Conservation (phyloP, 1,140 invertebrate genomes). For the Drosophila teissieri region DNA sequence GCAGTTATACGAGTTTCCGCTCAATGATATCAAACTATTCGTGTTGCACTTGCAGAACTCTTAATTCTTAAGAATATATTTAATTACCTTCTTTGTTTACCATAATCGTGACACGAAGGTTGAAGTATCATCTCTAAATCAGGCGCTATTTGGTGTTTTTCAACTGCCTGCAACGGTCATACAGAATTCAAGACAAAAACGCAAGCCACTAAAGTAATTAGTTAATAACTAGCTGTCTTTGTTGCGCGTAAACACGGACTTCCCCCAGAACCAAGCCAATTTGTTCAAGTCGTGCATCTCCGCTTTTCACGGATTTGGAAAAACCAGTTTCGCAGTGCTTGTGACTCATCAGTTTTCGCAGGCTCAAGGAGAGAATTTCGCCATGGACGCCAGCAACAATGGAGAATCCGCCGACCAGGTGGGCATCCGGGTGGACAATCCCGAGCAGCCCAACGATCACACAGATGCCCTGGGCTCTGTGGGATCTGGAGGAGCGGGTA, state of each 20-base stretch:
- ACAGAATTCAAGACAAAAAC: conserved; percentile 11
- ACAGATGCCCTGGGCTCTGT: conserved; percentile 71
- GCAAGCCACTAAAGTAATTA: conserved; percentile 14
- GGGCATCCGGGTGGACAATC: conserved; percentile 48
- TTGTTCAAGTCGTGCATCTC: conserved; percentile 11
- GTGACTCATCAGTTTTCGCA: conserved; percentile 69
- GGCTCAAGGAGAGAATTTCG: conserved; percentile 49
- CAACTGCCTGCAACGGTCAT: neutral
- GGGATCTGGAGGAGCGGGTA: conserved; percentile 3
- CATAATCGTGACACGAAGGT: neutral
- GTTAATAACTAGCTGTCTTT: conserved; percentile 44
- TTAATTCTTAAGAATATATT: neutral
- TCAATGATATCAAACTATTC: no score
- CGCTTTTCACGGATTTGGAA: conserved; percentile 1
- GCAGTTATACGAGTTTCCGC: neutral
- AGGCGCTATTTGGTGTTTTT: conserved; percentile 1
- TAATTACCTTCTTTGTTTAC: neutral
- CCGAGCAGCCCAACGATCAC: conserved; percentile 59
- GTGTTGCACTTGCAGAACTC: no score
- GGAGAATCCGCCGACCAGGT: conserved; percentile 71
- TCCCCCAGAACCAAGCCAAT: conserved; percentile 2
- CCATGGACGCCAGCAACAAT: conserved; percentile 59
- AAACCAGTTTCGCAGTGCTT: conserved; percentile 37
- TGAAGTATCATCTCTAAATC: neutral
- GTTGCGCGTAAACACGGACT: conserved; percentile 23